Evolutionary conservation across 2,888 invertebrate species (phyloP).

Genomic region (Agrenia bidenticulata): DNA sequence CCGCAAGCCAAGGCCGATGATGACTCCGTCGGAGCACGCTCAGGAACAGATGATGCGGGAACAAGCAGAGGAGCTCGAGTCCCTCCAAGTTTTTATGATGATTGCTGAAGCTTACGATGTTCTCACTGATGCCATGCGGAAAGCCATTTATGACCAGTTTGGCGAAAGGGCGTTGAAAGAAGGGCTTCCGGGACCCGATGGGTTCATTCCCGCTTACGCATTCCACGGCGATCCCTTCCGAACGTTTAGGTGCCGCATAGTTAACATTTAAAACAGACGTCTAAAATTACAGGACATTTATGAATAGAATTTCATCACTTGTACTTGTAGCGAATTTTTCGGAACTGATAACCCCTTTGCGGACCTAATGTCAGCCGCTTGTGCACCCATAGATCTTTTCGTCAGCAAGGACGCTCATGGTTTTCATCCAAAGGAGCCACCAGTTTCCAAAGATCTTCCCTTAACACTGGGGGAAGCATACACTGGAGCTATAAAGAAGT

Average conservation of each 20-base stretch:
- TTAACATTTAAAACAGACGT: neutral
- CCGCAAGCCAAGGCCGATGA: conserved; percentile 36
- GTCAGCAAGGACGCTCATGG: conserved; percentile 56
- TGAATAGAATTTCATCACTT: too few relatives aligned
- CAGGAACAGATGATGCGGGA: conserved; percentile 40
- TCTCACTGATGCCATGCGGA: conserved; percentile 65
- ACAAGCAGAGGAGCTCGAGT: conserved; percentile 35
- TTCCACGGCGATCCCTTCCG: conserved; percentile 77
- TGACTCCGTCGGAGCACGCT: conserved; percentile 55
- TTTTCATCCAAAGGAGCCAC: conserved; percentile 61
- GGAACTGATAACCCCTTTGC: conserved; percentile 80
- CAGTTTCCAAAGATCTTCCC: conserved; percentile 62
- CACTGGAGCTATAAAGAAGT: conserved; percentile 52
- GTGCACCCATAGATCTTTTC: conserved; percentile 66
- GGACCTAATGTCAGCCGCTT: conserved; percentile 68
- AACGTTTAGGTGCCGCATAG: conserved; percentile 64
- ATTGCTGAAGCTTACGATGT: conserved; percentile 80
- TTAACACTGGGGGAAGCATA: conserved; percentile 65
- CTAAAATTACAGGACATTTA: too few relatives aligned
- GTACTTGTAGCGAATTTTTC: conserved; percentile 68
- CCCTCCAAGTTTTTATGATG: conserved; percentile 59
- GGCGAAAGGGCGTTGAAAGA: conserved; percentile 83
- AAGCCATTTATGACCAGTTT: conserved; percentile 83
- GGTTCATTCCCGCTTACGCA: conserved; percentile 70
- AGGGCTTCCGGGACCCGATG: conserved; percentile 70